Conservation (phyloP, 2,113 vertebrate genomes). For the Podarcis cretensis region DNA sequence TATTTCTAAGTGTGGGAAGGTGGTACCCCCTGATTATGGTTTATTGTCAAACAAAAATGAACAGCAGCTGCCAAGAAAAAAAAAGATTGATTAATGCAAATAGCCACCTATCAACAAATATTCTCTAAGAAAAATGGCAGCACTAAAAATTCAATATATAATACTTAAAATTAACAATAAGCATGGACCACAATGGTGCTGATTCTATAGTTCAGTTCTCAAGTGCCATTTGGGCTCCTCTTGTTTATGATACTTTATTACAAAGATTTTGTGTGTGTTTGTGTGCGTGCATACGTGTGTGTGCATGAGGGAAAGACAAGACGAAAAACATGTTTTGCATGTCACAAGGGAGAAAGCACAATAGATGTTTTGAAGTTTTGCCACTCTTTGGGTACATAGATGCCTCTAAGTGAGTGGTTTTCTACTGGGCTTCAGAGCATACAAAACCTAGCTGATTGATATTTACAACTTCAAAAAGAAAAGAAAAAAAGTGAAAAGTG, state of each 20-base stretch:
- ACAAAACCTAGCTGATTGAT: not conserved
- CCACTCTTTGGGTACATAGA: not conserved
- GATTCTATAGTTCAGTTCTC: not conserved
- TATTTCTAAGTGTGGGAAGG: not conserved
- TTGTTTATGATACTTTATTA: not conserved
- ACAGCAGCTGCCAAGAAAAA: not conserved
- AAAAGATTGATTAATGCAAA: not conserved
- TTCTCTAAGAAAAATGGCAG: not conserved
- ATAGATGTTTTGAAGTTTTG: not conserved
- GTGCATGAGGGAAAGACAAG: not conserved
- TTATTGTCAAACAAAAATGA: not conserved
- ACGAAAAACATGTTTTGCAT: not conserved
- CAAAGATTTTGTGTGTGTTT: not conserved
- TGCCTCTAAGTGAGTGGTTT: constrained; percentile 3
- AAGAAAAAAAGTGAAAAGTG: not conserved
- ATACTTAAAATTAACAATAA: not conserved
- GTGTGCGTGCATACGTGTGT: not conserved
- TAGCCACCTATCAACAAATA: not conserved
- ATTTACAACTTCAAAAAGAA: constrained; percentile 22
- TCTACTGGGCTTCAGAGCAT: not conserved
- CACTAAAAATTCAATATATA: not conserved
- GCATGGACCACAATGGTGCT: not conserved
- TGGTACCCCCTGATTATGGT: not conserved
- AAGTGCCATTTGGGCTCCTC: not conserved
- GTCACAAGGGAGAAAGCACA: not conserved